Base-by-base conservation (phyloP, 2,888 invertebrate genomes). In the Protonemura montana region DNA sequence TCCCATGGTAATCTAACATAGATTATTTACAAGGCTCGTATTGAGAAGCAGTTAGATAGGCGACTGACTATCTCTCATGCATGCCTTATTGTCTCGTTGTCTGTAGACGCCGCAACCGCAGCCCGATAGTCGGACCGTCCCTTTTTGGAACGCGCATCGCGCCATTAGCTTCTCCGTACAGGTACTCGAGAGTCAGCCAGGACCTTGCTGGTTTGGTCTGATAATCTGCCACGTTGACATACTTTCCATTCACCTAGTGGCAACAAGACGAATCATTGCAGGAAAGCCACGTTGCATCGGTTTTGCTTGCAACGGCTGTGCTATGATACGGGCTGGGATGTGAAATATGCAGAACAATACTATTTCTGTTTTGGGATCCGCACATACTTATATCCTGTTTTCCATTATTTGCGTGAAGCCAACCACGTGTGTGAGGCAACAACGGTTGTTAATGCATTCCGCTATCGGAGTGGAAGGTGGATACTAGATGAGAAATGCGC, bases 391-490 rank as follows among this genome's bases (percentile, higher is more conserved):
- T 59, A 59, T 59, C 21, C 59, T 13, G 59, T 2, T 21, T 59
- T 21, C 59, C 59, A 59, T 59, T 59, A 59, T 59, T 59, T 21
- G 59, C 13, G 16, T 3, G 35, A 10, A 35, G 35, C 59, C 59
- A 59, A 21, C 59, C 59, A 59, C 59, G 59, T 59, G 59, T 21
- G 59, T 21, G 59, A 59, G 16, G 59, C 59, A 59, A 59, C 59
- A 59, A 59, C 59, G 59, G 59, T 59, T 59, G 59, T 59, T 59
- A 59, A 59, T 59, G 59, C 59, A 59, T 59, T 59, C 59, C 59
- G 59, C 59, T 13, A 59, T 59, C 59, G 59, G 59, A 59, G 59
- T 59, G 59, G 59, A 59, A 59, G 59, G 59, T 59, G 59, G 59
- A 59, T 21, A 21, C 59, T 21, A 21, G 59, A 59, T 7, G 59